phyloP scores from a whole-genome alignment of 1,140 invertebrate species.

The Holcopasites calliopsidis region DNA sequence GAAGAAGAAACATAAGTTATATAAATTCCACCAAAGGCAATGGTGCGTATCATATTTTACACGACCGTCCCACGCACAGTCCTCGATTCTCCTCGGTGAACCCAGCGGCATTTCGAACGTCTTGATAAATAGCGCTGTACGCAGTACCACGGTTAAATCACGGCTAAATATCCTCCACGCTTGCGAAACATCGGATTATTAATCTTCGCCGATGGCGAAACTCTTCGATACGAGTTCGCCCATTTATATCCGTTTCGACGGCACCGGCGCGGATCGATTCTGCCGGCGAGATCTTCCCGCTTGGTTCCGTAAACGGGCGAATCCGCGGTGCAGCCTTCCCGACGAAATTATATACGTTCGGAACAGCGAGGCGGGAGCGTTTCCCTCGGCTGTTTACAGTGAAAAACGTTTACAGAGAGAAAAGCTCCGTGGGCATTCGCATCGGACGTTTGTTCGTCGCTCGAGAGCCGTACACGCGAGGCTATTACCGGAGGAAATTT shows the following conservation, averaged over 20 bases:
- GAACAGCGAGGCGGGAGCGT: not conserved
- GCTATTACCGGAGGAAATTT: constrained; percentile 28
- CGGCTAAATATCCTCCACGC: not conserved
- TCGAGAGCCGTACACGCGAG: not conserved
- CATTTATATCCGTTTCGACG: constrained; percentile 17
- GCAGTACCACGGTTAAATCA: not conserved
- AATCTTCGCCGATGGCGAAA: constrained; percentile 4
- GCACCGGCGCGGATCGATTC: constrained; percentile 13
- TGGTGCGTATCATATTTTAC: not conserved
- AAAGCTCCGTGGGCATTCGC: not conserved
- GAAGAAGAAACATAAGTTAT: not conserved
- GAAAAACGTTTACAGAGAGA: constrained; percentile 13
- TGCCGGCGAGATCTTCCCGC: not conserved
- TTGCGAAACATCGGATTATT: not conserved
- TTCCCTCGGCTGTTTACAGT: constrained; percentile 11
- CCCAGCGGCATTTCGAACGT: not conserved
- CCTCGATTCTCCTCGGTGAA: no score
- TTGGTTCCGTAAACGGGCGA: not conserved
- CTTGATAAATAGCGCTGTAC: no score
- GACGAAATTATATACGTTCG: constrained; percentile 9
- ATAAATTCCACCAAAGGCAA: not conserved
- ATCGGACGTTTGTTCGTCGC: constrained; percentile 10
- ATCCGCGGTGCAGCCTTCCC: not conserved
- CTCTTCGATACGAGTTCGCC: constrained; percentile 20
- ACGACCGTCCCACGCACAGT: not conserved